These are phyloP conservation scores for Syngnathus acus DNA, from an alignment of 2,797 vertebrate species.

Conservation along the genomic window DNA sequence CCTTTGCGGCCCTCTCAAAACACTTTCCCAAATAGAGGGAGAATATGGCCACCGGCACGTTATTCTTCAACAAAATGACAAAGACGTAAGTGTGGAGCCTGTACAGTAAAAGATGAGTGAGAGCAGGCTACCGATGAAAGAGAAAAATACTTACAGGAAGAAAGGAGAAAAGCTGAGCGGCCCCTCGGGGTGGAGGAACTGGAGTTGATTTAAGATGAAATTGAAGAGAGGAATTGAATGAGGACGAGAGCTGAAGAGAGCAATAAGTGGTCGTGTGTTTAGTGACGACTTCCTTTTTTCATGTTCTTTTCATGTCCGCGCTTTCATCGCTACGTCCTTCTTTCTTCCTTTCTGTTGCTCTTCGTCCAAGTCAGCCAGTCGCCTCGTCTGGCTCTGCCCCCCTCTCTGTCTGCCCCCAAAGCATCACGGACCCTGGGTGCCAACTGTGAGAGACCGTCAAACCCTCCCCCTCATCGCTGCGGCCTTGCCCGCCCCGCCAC, in stretches of 20 bases:
- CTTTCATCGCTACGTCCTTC: slow-evolving; percentile 39
- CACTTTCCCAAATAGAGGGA: not conserved
- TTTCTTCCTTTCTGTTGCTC: slow-evolving; percentile 27
- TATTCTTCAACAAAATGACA: slow-evolving; percentile 7
- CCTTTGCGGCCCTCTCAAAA: not conserved
- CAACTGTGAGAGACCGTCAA: slow-evolving; percentile 63
- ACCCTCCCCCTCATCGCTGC: not conserved
- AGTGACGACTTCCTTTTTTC: slow-evolving; percentile 60
- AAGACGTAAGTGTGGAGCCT: not conserved
- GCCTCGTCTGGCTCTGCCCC: slow-evolving; percentile 29
- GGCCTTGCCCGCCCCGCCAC: slow-evolving; percentile 15
- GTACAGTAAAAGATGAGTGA: slow-evolving; percentile 23
- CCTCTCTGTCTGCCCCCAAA: slow-evolving; percentile 47
- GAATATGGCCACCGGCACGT: not conserved
- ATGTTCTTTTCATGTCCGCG: slow-evolving; percentile 56
- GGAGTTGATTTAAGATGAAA: slow-evolving; percentile 64
- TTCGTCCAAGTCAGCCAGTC: slow-evolving; percentile 7
- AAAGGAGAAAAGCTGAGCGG: slow-evolving; percentile 45
- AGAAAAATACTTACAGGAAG: slow-evolving; percentile 69
- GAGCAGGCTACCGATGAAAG: slow-evolving; percentile 52
- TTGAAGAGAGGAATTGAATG: slow-evolving; percentile 56
- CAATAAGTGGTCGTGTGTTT: slow-evolving; percentile 49
- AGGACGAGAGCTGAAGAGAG: slow-evolving; percentile 42
- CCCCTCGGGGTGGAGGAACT: slow-evolving; percentile 41
- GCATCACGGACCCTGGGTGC: slow-evolving; percentile 62